A percentile compares a stretch with the other conserved stretches of the same genome.
Evolutionary conservation across 2,797 vertebrate genomes (phyloP).

Genomic region (Emydoidea blandingii): DNA sequence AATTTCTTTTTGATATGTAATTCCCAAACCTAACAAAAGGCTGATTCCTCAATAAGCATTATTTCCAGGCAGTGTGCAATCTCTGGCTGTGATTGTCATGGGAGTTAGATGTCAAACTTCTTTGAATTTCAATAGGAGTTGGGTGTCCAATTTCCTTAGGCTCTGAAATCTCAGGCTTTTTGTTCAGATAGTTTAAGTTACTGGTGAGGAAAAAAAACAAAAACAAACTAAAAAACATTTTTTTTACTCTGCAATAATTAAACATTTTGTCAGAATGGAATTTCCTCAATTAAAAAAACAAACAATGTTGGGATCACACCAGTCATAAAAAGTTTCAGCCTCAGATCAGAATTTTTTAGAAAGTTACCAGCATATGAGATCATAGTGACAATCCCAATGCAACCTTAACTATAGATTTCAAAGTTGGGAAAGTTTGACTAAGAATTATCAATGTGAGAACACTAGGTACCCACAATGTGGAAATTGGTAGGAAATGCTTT

Average conservation of each 20-base stretch:
- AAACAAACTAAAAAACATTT: neutral
- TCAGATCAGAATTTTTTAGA: neutral
- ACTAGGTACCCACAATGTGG: neutral
- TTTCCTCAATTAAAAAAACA: neutral
- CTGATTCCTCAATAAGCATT: neutral
- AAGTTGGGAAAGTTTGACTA: neutral
- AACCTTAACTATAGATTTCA: neutral
- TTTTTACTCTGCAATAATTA: neutral
- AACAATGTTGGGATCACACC: neutral
- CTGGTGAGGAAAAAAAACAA: neutral
- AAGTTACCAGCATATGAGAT: neutral
- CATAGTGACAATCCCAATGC: accelerated
- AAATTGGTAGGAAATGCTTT: neutral
- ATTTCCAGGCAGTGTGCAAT: neutral
- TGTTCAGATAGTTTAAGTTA: constrained; percentile 1
- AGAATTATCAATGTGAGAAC: neutral
- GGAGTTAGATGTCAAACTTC: neutral
- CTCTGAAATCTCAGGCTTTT: neutral
- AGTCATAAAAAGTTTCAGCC: neutral
- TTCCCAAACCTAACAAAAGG: neutral
- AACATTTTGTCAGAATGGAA: neutral
- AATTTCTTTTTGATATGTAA: neutral
- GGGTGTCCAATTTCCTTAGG: neutral
- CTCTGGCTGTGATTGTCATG: constrained; percentile 5
- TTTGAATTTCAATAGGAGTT: neutral